Base-by-base conservation (phyloP, 92 coral and sea anemone genomes). In the Epizoanthus fatuus region DNA sequence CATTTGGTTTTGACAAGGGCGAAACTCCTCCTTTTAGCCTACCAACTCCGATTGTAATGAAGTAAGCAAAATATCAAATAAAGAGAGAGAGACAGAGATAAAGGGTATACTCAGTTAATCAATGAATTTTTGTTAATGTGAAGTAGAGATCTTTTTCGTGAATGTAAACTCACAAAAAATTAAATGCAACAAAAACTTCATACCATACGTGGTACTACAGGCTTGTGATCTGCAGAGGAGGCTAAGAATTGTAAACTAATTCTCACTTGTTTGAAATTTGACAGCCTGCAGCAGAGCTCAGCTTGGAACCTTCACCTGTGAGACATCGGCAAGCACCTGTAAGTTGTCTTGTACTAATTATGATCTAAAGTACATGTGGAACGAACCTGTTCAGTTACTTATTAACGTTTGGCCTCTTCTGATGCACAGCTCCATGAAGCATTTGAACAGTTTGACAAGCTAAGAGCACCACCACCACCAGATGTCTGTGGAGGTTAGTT, bases 271-370 rank as follows among this genome's bases (percentile, higher is more conserved):
- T 53, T 49, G n/a, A 68, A 42, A 25, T 65, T 76, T 84, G 52
- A 15, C 86, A 97, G 99, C 97, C 99, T 77, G 98, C 98, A 14
- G 99, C 99, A 22, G 98, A 95, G 63, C 89, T 97, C 15, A 93
- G 97, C 32, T 91, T 97, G 22, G 91, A 93, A 71, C 99, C 99
- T 17, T 88, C 99, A 7, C 99, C 99, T 11, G 98, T 97, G 14
- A 90, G 91, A 19, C 99, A 95, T 84, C 94, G 86, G 22, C 99
- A 97, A 86, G 98, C 99, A 58, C 90, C 89, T 29, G 99, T 97
- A 68, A 85, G 98, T 92, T 29, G 57, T 1, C 5, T 25, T 71
- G 1, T 29, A 9, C 16, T 47, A 45, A 57, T 2, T 20, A 55
- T 12, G n/a, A 79, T 56, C 29, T 32, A 35, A 3, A 16, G 75